Evolutionary conservation across 2,888 invertebrate genomes (phyloP).

Genomic region (Ligdia adustata): DNA sequence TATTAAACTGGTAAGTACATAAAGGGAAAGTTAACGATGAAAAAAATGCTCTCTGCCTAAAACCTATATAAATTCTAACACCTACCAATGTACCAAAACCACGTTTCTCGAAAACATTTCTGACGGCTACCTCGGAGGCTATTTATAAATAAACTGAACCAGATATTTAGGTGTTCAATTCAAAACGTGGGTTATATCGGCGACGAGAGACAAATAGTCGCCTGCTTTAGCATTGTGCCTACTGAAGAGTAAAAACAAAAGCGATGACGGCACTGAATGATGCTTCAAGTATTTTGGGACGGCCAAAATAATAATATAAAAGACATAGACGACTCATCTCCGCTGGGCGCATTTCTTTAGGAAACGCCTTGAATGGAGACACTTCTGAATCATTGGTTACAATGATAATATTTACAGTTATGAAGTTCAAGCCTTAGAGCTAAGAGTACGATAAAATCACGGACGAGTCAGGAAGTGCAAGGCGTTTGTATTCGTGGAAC

Average conservation of each 20-base stretch:
- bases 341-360: constrained; percentile 3
- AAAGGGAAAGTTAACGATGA: too few relatives aligned
- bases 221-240: constrained; percentile 11
- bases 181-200: neutral
- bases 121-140: neutral
- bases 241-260: constrained; percentile 13
- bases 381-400: constrained; percentile 16
- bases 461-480: constrained; percentile 23
- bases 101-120: constrained; percentile 3
- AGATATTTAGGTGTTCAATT: constrained; percentile 1
- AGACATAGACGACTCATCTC: constrained; percentile 7
- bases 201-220: constrained; percentile 12
- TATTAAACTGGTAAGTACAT: too few relatives aligned
- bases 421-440: neutral
- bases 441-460: constrained; percentile 20
- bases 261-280: constrained; percentile 1
- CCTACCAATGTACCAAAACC: neutral
- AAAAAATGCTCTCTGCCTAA: too few relatives aligned
- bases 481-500: constrained; percentile 28
- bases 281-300: constrained; percentile 8
- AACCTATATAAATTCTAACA: too few relatives aligned
- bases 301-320: constrained; percentile 8
- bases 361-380: constrained; percentile 14
- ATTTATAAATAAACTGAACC: neutral
- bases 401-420: constrained; percentile 10